These are phyloP conservation scores for Scaptomyza cyrtandrae DNA, from an alignment of 2,888 invertebrate species.

Conservation along the genomic window DNA sequence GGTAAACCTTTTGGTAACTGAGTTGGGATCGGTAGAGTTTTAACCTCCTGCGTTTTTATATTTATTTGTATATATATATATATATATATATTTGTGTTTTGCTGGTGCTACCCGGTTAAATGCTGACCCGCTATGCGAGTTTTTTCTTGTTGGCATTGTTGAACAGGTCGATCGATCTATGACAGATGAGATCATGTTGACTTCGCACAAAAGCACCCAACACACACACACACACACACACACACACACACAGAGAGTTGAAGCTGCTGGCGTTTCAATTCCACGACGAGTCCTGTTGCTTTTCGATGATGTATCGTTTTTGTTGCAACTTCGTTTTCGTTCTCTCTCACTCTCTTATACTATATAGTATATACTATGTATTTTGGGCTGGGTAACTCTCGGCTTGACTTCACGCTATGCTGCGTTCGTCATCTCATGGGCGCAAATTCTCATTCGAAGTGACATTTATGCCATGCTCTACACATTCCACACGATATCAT, in stretches of 20 bases:
- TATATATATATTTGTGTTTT: background rate
- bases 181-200: constrained; percentile 83
- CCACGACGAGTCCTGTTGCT: constrained; percentile 72
- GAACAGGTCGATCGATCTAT: constrained; percentile 84
- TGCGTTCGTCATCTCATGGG: constrained; percentile 74
- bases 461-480: constrained; percentile 83
- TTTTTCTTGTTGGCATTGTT: constrained; percentile 59
- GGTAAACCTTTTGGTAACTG: constrained; percentile 40
- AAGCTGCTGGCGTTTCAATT: constrained; percentile 47
- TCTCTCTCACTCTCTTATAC: constrained; percentile 1
- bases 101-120: constrained; percentile 50
- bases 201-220: constrained; percentile 67
- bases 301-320: constrained; percentile 80
- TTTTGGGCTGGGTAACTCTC: constrained; percentile 18
- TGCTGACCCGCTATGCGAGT: constrained; percentile 48
- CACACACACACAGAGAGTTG: constrained; percentile 24
- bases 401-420: constrained; percentile 71
- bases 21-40: constrained; percentile 10
- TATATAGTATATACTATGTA: background rate
- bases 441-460: constrained; percentile 81
- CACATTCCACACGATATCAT: constrained; percentile 77
- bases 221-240: constrained; percentile 26
- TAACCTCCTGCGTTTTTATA: constrained; percentile 49
- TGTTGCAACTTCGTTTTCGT: constrained; percentile 32
- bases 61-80: background rate